Evolutionary conservation across 2,888 invertebrate species (phyloP).

Genomic region (Villa cingulata): DNA sequence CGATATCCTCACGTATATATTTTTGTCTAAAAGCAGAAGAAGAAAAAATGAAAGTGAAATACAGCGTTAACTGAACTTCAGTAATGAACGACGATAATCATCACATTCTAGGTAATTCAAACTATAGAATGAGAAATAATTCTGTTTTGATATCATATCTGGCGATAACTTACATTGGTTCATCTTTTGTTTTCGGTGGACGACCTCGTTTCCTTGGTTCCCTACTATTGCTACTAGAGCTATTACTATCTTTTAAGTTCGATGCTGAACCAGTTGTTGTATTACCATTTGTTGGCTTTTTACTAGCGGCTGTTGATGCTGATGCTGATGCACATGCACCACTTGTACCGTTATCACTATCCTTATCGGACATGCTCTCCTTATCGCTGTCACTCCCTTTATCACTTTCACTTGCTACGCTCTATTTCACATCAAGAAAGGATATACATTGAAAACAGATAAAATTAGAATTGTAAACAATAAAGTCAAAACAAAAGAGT

Average conservation of each 20-base stretch:
- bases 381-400: conserved; percentile 58
- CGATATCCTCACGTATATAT: conserved; percentile 30
- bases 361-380: conserved; percentile 50
- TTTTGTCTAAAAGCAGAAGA: conserved; percentile 26
- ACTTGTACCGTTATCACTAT: conserved; percentile 50
- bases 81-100: too few species aligned
- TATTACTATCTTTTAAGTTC: neutral
- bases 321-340: conserved; percentile 24
- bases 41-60: too few species aligned
- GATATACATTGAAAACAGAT: neutral
- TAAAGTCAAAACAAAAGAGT: too few species aligned
- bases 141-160: too few species aligned
- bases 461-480: too few species aligned
- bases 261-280: conserved; percentile 19
- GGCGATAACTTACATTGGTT: conserved; percentile 24
- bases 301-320: conserved; percentile 19
- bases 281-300: conserved; percentile 10
- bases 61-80: too few species aligned
- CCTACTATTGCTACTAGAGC: conserved; percentile 22
- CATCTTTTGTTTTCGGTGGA: conserved; percentile 48
- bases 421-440: conserved; percentile 1
- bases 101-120: too few species aligned
- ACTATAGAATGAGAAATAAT: too few species aligned
- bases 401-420: conserved; percentile 45
- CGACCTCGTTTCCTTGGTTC: conserved; percentile 49